Evolutionary conservation across 2,113 vertebrate genomes (phyloP).

Genomic region (Hypocryptadius cinnamomeus): DNA sequence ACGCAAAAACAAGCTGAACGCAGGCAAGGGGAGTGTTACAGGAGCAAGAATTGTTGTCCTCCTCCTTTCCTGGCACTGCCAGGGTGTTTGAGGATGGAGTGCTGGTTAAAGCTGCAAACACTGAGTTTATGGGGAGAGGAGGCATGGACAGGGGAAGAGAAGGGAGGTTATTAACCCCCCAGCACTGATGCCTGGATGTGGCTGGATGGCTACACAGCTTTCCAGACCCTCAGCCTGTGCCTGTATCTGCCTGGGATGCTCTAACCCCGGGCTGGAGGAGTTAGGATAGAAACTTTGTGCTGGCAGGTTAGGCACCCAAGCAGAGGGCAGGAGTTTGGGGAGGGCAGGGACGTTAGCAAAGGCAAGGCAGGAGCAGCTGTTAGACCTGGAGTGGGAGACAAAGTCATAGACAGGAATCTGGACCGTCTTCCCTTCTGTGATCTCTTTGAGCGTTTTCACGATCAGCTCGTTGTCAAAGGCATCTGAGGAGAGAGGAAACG

Average conservation of each 20-base stretch:
- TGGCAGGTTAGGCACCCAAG: not conserved
- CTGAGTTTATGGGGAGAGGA: not conserved
- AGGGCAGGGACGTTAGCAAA: not conserved
- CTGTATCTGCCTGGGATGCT: not conserved
- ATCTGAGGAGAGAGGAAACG: conserved; percentile 70
- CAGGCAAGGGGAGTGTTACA: not conserved
- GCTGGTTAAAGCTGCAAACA: not conserved
- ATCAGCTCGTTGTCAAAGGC: conserved; percentile 96
- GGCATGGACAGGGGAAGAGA: not conserved
- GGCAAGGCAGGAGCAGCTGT: not conserved
- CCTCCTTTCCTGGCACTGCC: not conserved
- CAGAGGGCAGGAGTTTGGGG: not conserved
- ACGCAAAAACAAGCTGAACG: not conserved
- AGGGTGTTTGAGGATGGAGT: not conserved
- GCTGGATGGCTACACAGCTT: not conserved
- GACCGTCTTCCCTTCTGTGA: conserved; percentile 87
- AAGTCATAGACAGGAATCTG: conserved; percentile 98
- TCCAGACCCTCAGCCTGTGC: not conserved
- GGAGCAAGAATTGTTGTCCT: not conserved
- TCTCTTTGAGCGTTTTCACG: conserved; percentile 84
- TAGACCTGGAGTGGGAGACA: conserved; percentile 92
- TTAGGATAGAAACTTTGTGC: not conserved
- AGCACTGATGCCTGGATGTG: not conserved
- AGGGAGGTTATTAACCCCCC: not conserved
- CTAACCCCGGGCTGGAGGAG: not conserved